These are phyloP conservation scores for Drosophila ficusphila DNA, from an alignment of 1,140 invertebrate genomes.

Conservation along the genomic window DNA sequence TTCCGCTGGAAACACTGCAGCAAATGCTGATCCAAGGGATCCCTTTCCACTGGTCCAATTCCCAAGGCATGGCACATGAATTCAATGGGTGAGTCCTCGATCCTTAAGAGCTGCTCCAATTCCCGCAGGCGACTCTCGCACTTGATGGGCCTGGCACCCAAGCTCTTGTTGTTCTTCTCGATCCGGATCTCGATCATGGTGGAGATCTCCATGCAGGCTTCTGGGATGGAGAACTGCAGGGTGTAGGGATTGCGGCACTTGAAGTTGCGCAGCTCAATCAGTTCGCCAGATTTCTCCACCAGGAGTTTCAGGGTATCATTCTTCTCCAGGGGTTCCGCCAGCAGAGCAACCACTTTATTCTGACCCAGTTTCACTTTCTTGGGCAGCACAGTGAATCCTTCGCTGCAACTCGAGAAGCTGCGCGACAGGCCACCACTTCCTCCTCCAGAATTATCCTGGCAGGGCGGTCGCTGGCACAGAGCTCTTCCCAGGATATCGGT, in stretches of 20 bases:
- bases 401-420: conserved; percentile 76
- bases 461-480: conserved; percentile 86
- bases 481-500: conserved; percentile 89
- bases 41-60: conserved; percentile 89
- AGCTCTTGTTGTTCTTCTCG: conserved; percentile 90
- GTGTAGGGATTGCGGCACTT: conserved; percentile 93
- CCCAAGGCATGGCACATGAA: conserved; percentile 95
- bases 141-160: conserved; percentile 92
- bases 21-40: conserved; percentile 92
- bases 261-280: conserved; percentile 89
- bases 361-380: conserved; percentile 86
- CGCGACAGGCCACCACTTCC: conserved; percentile 57
- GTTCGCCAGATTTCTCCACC: conserved; percentile 91
- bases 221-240: conserved; percentile 91
- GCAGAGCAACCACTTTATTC: conserved; percentile 91
- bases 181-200: conserved; percentile 92
- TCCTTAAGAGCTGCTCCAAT: conserved; percentile 91
- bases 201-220: conserved; percentile 91
- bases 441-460: conserved; percentile 55
- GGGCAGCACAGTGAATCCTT: conserved; percentile 80
- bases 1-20: conserved; percentile 92
- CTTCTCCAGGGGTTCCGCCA: conserved; percentile 90
- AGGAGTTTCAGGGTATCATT: conserved; percentile 90
- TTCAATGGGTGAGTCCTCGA: conserved; percentile 91
- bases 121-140: conserved; percentile 93